A percentile compares a stretch with the other conserved stretches of the same genome.
phyloP scores from a whole-genome alignment of 2,113 vertebrate genomes.

The Melozone crissalis region DNA sequence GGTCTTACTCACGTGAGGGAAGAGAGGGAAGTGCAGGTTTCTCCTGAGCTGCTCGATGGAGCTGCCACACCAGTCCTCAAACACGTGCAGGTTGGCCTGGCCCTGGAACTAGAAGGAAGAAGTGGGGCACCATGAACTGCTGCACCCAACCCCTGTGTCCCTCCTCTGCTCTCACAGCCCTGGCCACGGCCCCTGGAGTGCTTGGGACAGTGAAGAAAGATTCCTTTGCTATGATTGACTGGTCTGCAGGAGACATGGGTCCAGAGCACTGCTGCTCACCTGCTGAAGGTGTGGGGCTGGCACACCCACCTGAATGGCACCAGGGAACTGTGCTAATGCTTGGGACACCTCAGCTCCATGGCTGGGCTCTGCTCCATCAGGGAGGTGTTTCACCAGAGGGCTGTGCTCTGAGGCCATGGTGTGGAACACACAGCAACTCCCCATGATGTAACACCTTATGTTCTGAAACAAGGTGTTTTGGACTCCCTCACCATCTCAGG shows the following conservation, averaged over 20 bases:
- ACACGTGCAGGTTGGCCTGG: slow-evolving; percentile 89
- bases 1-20: slow-evolving; percentile 87
- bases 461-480: background rate
- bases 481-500: background rate
- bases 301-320: background rate
- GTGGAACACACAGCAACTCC: background rate
- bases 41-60: slow-evolving; percentile 83
- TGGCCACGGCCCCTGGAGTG: accelerated
- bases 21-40: slow-evolving; percentile 89
- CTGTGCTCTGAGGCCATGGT: background rate
- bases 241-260: background rate
- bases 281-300: background rate
- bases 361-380: background rate
- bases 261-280: background rate
- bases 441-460: accelerated
- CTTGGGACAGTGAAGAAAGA: background rate
- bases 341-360: background rate
- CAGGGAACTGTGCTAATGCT: background rate
- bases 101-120: slow-evolving; percentile 79
- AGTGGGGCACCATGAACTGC: background rate
- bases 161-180: background rate
- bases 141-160: background rate
- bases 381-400: background rate
- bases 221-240: accelerated
- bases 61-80: slow-evolving; percentile 95